Conservation (phyloP, 1,140 invertebrate species). For the Doryteuthis pealeii region DNA sequence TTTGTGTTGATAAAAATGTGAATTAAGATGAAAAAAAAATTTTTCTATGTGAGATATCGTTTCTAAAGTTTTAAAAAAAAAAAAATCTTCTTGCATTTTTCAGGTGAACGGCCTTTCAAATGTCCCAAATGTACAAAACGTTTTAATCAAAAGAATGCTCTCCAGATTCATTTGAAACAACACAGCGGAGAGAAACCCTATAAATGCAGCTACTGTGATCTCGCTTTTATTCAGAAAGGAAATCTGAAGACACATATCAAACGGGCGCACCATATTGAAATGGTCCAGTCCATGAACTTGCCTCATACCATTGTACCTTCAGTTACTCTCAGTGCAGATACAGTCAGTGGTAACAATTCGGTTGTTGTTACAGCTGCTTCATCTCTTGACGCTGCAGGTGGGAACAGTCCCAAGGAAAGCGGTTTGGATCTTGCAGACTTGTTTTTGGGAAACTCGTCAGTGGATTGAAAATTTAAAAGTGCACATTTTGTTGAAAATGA, state of each 20-base stretch:
- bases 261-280: constrained; percentile 61
- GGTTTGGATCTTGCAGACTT: too few species aligned
- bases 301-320: constrained; percentile 20
- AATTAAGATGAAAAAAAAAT: too few species aligned
- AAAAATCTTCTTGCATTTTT: constrained; percentile 18
- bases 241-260: constrained; percentile 68
- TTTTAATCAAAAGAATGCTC: constrained; percentile 78
- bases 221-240: constrained; percentile 72
- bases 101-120: constrained; percentile 79
- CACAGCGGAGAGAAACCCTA: constrained; percentile 81
- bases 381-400: too few species aligned
- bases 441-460: too few species aligned
- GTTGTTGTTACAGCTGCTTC: neutral
- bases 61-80: too few species aligned
- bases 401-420: too few species aligned
- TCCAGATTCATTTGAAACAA: constrained; percentile 61
- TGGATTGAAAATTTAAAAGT: too few species aligned
- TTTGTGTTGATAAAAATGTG: too few species aligned
- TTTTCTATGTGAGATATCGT: too few species aligned
- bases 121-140: constrained; percentile 90
- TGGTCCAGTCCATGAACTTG: constrained; percentile 54
- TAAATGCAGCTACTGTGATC: constrained; percentile 78
- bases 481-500: too few species aligned
- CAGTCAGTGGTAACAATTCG: neutral
- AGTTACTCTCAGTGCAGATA: neutral